Evolutionary conservation across 64 coral and sea anemone genomes (phyloP).

Genomic region (Astreopora myriophthalma): DNA sequence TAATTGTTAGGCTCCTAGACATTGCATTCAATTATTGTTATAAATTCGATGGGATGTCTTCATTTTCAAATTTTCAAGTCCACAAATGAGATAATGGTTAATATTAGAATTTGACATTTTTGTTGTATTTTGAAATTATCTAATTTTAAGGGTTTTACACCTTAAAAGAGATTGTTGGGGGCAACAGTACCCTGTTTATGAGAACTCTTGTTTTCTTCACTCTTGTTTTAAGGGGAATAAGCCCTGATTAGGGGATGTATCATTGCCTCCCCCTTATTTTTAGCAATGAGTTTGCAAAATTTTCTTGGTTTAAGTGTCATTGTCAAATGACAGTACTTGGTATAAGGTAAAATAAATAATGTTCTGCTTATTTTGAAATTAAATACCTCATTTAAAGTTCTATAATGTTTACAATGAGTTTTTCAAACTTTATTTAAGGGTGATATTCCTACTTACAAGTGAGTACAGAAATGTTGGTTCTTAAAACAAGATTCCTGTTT

Average conservation of each 20-base stretch:
- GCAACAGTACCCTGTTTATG: too few species aligned
- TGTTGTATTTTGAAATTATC: background rate
- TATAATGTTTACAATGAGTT: background rate
- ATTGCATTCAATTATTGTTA: background rate
- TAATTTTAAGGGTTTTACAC: too few species aligned
- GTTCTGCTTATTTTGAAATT: background rate
- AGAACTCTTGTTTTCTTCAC: too few species aligned
- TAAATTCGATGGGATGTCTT: background rate
- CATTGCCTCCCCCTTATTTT: background rate
- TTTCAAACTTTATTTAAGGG: background rate
- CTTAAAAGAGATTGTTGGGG: too few species aligned
- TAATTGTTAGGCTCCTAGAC: background rate
- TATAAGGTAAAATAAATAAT: background rate
- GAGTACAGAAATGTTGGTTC: background rate
- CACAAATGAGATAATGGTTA: background rate
- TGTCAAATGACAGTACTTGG: background rate
- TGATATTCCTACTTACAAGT: background rate
- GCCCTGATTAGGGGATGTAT: background rate
- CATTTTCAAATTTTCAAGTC: background rate
- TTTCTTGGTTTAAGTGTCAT: background rate
- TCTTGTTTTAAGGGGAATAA: background rate
- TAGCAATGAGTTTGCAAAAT: background rate
- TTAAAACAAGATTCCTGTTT: constrained; percentile 9
- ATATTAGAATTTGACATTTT: background rate
- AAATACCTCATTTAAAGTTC: background rate